Evolutionary conservation across 2,797 vertebrate species (phyloP), one percentile per base, ranked within the genome.

Genomic region (Sternarchorhynchus goeldii): DNA sequence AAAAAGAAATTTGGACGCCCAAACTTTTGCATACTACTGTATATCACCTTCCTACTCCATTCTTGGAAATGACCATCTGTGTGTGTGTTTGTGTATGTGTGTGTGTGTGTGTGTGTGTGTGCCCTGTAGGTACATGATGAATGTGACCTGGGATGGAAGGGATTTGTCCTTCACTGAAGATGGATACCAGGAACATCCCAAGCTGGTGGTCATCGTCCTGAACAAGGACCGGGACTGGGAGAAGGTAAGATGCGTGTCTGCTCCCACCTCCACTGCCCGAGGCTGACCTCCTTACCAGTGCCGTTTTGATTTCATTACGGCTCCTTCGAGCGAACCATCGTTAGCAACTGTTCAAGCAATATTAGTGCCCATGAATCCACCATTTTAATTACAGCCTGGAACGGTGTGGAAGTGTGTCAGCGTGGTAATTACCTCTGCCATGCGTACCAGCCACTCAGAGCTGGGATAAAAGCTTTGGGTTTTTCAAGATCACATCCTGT

Each of bases 121-220:
- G 81, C 89, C 83, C 89, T 87, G 77, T 88, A 99, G 97, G 91
- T 99, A 98, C 87, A 98, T 99, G 97, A 96, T 97, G 94, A 98
- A 99, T 53, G 96, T 99, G 88, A 97, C 96, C 0, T 99, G 97
- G 97, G 94, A 96, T 78, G 96, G 96, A 78, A 94, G 92, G 90
- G 97, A 99, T 88, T 86, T 99, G 92, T 99, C 97, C 83, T 99
- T 99, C 92, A 99, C 97, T 0, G 96, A 96, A 45, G 96, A 98
- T 8, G 97, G 97, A 50, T 99, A 99, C 79, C 97, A 99, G 88
- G 95, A 95, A 7, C 91, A 95, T 82, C 97, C 97, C 76, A 95
- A 96, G 87, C 93, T 99, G 87, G 96, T 97, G 88, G 96, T 98
- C 87, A 96, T 97, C 0, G 95, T 99, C 53, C 91, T 99, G 79